Evolutionary conservation across 2,888 invertebrate species (phyloP).

Genomic region (Vannuccia rotundouncinata): DNA sequence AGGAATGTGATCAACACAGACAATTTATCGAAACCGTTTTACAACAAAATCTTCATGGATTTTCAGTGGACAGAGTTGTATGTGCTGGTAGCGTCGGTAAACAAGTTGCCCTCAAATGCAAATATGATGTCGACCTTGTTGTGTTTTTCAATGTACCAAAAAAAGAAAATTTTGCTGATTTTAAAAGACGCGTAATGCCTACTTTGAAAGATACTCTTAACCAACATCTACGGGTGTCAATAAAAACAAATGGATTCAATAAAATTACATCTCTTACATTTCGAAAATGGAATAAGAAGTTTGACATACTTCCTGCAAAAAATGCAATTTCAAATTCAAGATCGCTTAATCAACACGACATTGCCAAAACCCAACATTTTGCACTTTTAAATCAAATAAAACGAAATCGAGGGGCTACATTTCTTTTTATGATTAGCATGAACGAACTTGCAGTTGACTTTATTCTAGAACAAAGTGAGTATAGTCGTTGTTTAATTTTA

Average conservation of each 20-base stretch:
- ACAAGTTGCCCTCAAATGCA: neutral
- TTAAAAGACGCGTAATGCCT: neutral
- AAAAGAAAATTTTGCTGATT: neutral
- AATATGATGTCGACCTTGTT: neutral
- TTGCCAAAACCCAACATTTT: neutral
- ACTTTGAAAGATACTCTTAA: neutral
- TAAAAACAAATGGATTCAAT: neutral
- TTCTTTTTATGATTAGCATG: conserved; percentile 1
- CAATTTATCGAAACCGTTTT: neutral
- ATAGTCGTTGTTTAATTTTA: neutral
- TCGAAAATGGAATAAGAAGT: neutral
- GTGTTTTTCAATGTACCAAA: neutral
- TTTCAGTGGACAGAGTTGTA: neutral
- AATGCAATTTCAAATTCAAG: neutral
- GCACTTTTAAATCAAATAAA: neutral
- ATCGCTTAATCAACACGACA: neutral
- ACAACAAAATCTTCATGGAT: neutral
- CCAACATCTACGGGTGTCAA: neutral
- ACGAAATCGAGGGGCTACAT: neutral
- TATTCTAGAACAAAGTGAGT: neutral
- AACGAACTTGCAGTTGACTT: neutral
- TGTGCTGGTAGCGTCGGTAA: conserved; percentile 1
- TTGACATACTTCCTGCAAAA: neutral
- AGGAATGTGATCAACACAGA: neutral
- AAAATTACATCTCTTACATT: neutral